phyloP scores from a whole-genome alignment of 2,888 invertebrate species.

The Fragum whitleyi region DNA sequence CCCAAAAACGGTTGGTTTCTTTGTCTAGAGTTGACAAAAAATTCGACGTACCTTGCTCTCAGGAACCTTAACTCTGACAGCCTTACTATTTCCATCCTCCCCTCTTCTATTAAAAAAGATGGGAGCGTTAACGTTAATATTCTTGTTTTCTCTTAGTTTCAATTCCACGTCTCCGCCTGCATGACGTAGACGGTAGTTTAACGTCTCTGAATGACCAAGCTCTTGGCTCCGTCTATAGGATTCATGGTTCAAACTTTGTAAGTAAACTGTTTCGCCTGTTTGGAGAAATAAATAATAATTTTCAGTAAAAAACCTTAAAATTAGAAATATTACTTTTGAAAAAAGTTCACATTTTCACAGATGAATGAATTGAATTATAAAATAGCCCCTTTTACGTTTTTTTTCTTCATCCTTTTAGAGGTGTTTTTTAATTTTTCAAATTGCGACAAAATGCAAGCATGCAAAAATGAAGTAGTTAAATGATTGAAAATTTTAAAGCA shows the following conservation, averaged over 20 bases:
- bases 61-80: neutral
- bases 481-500: too few species aligned
- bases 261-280: constrained; percentile 36
- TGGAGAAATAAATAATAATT: too few species aligned
- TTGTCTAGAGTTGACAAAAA: too few species aligned
- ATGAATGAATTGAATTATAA: too few species aligned
- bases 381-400: too few species aligned
- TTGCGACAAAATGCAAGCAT: too few species aligned
- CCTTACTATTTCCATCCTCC: neutral
- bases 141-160: constrained; percentile 36
- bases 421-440: too few species aligned
- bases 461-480: too few species aligned
- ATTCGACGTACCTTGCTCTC: constrained; percentile 2
- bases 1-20: too few species aligned
- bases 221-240: constrained; percentile 27
- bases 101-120: constrained; percentile 15
- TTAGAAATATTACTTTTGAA: neutral
- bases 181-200: constrained; percentile 29
- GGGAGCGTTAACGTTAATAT: constrained; percentile 52
- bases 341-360: neutral
- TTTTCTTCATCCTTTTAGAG: too few species aligned
- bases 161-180: constrained; percentile 1
- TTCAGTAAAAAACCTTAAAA: neutral
- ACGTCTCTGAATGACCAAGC: constrained; percentile 23
- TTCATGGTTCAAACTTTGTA: constrained; percentile 35